A percentile compares a stretch with the other conserved stretches of the same genome.
Conservation (phyloP, 2,888 invertebrate genomes). For the Osedax frankpressi region DNA sequence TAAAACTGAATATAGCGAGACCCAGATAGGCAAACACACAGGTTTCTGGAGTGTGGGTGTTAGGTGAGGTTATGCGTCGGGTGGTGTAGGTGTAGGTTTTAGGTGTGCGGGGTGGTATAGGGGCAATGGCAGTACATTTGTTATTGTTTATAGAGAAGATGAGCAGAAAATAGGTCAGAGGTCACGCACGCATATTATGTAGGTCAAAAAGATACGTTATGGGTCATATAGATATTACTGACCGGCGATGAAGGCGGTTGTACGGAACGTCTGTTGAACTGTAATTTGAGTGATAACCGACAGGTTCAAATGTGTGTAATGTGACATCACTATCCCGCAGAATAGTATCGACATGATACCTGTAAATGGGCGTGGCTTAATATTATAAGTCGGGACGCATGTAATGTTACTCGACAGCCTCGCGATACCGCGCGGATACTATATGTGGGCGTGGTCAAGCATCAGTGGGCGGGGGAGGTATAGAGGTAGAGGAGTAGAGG, state of each 20-base stretch:
- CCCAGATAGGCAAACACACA: conserved; percentile 97
- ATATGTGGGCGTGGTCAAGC: too few relatives aligned
- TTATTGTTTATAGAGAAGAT: too few relatives aligned
- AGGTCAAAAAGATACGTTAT: too few relatives aligned
- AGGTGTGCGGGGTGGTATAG: too few relatives aligned
- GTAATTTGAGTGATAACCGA: conserved; percentile 97
- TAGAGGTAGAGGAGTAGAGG: not conserved
- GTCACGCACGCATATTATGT: too few relatives aligned
- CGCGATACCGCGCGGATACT: too few relatives aligned
- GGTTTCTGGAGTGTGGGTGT: conserved; percentile 55
- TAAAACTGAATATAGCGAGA: conserved; percentile 81
- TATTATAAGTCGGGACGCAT: too few relatives aligned
- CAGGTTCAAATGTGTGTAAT: conserved; percentile 94
- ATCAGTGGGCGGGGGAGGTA: not conserved
- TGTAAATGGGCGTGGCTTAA: conserved; percentile 42
- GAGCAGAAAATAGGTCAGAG: too few relatives aligned
- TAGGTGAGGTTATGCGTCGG: not conserved
- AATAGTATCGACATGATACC: conserved; percentile 98
- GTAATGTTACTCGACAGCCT: too few relatives aligned
- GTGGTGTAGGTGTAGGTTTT: too few relatives aligned
- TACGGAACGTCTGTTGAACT: conserved; percentile 96
- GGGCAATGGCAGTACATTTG: too few relatives aligned
- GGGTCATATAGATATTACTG: conserved; percentile 25
- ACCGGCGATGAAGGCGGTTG: conserved; percentile 79
- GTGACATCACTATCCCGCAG: conserved; percentile 98